Evolutionary conservation across 1,140 invertebrate species (phyloP).

Genomic region (Semibalanus balanoides): DNA sequence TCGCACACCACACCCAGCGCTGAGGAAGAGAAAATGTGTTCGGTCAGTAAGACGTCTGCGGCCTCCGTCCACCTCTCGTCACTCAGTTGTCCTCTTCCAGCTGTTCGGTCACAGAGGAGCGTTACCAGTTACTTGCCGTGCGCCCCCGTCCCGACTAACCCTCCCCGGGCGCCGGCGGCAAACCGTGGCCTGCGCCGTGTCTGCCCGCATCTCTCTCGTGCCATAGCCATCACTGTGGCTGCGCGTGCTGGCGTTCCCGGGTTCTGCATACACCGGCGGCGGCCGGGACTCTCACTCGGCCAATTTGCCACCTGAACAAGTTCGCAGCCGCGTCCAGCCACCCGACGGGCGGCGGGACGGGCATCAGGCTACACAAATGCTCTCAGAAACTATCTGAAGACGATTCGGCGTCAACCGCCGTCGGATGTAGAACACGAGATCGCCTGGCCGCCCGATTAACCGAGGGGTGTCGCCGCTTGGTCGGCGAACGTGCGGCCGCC

Average conservation of each 20-base stretch:
- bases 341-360: too few species aligned
- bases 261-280: neutral
- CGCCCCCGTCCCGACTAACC: neutral
- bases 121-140: constrained; percentile 6
- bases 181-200: neutral
- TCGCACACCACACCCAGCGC: constrained; percentile 66
- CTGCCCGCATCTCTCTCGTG: neutral
- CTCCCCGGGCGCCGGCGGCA: neutral
- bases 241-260: neutral
- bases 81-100: neutral
- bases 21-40: constrained; percentile 42
- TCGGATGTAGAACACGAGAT: neutral
- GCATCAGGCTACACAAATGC: too few species aligned
- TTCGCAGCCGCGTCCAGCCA: too few species aligned
- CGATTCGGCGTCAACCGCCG: too few species aligned
- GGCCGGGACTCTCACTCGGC: neutral
- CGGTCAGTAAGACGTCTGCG: neutral
- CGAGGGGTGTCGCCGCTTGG: neutral
- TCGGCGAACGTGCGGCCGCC: neutral
- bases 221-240: neutral
- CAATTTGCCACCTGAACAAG: neutral
- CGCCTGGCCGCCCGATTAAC: neutral
- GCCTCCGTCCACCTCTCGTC: neutral
- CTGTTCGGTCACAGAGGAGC: neutral
- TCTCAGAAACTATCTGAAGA: too few species aligned